phyloP scores from a whole-genome alignment of 2,888 invertebrate genomes.

The Apodemia duryi region DNA sequence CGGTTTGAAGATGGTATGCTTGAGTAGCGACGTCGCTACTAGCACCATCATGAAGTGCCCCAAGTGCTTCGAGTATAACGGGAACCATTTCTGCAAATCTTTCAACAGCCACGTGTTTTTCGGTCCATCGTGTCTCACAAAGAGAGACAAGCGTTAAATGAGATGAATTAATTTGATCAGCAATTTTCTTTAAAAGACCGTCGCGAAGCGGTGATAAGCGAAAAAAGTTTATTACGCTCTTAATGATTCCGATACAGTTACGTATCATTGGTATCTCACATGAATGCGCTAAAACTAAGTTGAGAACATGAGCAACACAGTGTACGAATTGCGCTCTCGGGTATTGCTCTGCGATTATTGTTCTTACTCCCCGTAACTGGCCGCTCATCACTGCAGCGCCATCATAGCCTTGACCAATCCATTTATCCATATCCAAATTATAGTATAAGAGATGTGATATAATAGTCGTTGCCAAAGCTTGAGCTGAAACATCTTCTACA shows the following conservation, averaged over 20 bases:
- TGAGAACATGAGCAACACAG: conserved; percentile 1
- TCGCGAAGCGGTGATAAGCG: neutral
- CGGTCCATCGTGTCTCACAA: neutral
- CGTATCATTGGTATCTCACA: neutral
- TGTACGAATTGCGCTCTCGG: neutral
- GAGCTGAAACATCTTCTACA: conserved; percentile 1
- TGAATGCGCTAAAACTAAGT: neutral
- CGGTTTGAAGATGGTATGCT: neutral
- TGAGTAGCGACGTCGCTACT: neutral
- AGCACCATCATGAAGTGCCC: neutral
- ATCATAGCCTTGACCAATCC: neutral
- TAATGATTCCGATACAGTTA: neutral
- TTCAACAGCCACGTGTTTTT: neutral
- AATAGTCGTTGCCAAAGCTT: neutral
- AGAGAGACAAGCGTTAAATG: neutral
- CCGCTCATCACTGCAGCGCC: neutral
- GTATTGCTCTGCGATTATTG: neutral
- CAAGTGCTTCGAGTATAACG: neutral
- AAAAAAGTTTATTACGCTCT: neutral
- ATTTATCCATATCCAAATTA: neutral
- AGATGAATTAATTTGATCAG: neutral
- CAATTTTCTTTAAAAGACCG: neutral
- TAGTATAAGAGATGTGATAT: neutral
- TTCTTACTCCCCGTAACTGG: neutral
- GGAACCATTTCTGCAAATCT: neutral